A percentile compares a stretch with the other conserved stretches of the same genome.
These are phyloP conservation scores for Alligator sinensis DNA, from an alignment of 2,113 vertebrate genomes.

Conservation along the genomic window DNA sequence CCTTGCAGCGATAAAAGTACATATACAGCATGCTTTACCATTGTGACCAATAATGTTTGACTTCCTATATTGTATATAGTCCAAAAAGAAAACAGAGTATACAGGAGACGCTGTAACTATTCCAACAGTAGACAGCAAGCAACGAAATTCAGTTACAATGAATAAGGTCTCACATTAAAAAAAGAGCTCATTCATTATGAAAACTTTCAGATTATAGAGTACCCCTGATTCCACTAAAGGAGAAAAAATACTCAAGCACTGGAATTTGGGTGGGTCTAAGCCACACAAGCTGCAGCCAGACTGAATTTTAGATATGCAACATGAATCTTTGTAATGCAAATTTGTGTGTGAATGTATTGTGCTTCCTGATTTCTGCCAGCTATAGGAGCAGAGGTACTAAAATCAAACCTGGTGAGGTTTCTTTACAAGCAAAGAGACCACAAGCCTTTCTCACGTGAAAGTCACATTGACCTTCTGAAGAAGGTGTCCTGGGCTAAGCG, in stretches of 20 bases:
- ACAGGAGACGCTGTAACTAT: not conserved
- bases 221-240: slow-evolving; percentile 41
- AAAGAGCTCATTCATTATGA: slow-evolving; percentile 48
- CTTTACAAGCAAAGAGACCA: not conserved
- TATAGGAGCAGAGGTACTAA: not conserved
- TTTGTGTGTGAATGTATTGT: not conserved
- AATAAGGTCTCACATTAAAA: slow-evolving; percentile 55
- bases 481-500: not conserved
- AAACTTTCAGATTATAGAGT: slow-evolving; percentile 37
- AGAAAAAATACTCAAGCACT: slow-evolving; percentile 25
- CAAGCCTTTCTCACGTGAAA: not conserved
- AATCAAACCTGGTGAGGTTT: too few relatives aligned
- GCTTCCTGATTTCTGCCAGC: not conserved
- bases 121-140: slow-evolving; percentile 20
- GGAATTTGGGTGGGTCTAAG: not conserved
- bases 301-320: not conserved
- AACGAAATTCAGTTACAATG: slow-evolving; percentile 10
- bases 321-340: not conserved
- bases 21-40: slow-evolving; percentile 38
- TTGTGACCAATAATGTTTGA: slow-evolving; percentile 71
- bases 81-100: slow-evolving; percentile 59
- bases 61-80: slow-evolving; percentile 50
- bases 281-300: slow-evolving; percentile 22
- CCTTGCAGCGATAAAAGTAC: slow-evolving; percentile 64
- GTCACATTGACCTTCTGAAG: not conserved